Evolutionary conservation across 2,797 vertebrate species (phyloP), one percentile per base, ranked within the genome.

Genomic region (Numenius phaeopus): DNA sequence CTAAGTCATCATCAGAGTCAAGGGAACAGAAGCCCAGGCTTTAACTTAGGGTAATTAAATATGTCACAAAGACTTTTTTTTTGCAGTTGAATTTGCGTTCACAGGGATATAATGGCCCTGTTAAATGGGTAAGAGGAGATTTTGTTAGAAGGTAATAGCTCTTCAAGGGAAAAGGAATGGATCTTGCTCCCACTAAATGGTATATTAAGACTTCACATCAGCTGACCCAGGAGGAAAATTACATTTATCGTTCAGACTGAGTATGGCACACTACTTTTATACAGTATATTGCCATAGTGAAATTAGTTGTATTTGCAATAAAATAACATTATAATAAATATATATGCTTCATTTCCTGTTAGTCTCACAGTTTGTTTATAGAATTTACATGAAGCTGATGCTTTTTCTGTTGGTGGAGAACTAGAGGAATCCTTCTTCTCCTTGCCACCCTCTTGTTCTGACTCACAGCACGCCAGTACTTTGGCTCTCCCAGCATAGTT

Each of bases 141-240:
- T 90, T 62, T 82, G 9, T 91, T 93, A 59, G 55, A 76, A 82
- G 26, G 23, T 79, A 82, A 70, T 83, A 69, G 37, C 73, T 76
- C 66, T 93, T 76, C 72, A 87, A 93, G 58, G 66, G 26, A 82
- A 86, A 89, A 88, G 39, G 66, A 89, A 49, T 92, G n/a, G 47
- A 40, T 86, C 70, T 65, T 87, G 34, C 27, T 91, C 22, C 23
- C 42, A 23, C 32, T 79, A 49, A 89, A 70, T 6, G 5, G 24
- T 76, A 1, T 30, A 62, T 82, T n/a, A 83, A 49, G 47, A 70
- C n/a, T 80, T 89, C 26, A 50, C 11, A 54, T 87, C 54, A 39
- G 39, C 61, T 95, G 69, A 87, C 24, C 59, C 49, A 42, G 69
- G 61, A 89, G 50, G 71, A 70, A 94, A 91, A 88, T 47, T 50